Evolutionary conservation across 2,797 vertebrate species (phyloP).

Genomic region (Leptoclinus maculatus): DNA sequence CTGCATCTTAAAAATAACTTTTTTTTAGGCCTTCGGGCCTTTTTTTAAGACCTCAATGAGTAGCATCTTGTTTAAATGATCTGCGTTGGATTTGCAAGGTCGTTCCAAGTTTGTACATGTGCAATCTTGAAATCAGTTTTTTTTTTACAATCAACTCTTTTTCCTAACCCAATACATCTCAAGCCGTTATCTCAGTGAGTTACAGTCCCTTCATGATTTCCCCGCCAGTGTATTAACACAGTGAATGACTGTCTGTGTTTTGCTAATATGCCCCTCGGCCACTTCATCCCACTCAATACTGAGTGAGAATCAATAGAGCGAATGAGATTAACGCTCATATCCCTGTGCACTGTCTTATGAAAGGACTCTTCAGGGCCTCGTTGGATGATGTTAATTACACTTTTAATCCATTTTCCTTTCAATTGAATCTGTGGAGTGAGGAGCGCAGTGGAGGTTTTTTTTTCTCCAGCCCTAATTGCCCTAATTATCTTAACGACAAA

Average conservation of each 20-base stretch:
- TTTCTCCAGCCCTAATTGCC: constrained; percentile 68
- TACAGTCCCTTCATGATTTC: constrained; percentile 26
- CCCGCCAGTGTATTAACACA: constrained; percentile 33
- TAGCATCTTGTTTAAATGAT: background rate
- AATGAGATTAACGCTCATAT: constrained; percentile 77
- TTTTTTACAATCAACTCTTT: background rate
- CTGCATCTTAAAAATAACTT: background rate
- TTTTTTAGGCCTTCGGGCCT: background rate
- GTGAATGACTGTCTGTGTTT: constrained; percentile 39
- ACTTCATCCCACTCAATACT: constrained; percentile 68
- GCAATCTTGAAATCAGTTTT: background rate
- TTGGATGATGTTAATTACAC: constrained; percentile 76
- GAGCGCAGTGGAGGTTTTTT: constrained; percentile 47
- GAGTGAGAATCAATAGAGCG: constrained; percentile 77
- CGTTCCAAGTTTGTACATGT: background rate
- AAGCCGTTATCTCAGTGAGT: constrained; percentile 40
- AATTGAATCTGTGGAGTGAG: constrained; percentile 55
- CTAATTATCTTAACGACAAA: constrained; percentile 75
- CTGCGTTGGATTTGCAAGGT: background rate
- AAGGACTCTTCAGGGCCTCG: constrained; percentile 73
- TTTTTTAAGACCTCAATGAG: background rate
- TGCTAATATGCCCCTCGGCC: constrained; percentile 59
- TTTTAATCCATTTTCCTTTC: constrained; percentile 76
- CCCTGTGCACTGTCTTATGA: constrained; percentile 74
- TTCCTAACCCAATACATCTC: background rate